These are phyloP conservation scores for Megalops atlanticus DNA, from an alignment of 2,113 vertebrate species.

Conservation along the genomic window DNA sequence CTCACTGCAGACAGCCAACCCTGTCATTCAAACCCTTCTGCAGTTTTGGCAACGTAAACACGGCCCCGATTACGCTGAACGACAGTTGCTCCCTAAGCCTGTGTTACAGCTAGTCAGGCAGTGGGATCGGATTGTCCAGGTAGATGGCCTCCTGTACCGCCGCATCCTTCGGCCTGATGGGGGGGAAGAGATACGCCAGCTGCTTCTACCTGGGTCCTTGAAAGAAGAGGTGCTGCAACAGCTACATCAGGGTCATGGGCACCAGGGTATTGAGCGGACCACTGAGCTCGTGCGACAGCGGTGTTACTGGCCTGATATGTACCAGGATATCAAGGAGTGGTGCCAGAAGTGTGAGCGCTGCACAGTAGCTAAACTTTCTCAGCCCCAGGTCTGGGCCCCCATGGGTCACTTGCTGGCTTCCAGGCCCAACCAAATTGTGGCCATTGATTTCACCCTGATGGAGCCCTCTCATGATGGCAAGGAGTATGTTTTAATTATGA, in stretches of 20 bases:
- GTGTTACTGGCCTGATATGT: too few relatives aligned
- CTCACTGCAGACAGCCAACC: too few relatives aligned
- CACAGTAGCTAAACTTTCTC: not conserved
- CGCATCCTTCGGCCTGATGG: not conserved
- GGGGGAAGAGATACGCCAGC: not conserved
- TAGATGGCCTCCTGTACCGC: not conserved
- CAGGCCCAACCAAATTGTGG: slow-evolving; percentile 9
- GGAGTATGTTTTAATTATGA: slow-evolving; percentile 28
- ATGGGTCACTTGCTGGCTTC: slow-evolving; percentile 29
- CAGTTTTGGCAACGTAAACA: too few relatives aligned
- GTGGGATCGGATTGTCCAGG: not conserved
- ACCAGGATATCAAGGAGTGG: too few relatives aligned
- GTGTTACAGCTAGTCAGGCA: too few relatives aligned
- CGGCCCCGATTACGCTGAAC: too few relatives aligned
- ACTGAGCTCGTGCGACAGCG: not conserved
- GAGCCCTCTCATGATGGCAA: not conserved
- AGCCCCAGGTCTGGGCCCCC: not conserved
- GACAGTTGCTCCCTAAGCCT: too few relatives aligned
- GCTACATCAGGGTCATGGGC: slow-evolving; percentile 25
- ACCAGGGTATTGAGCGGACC: slow-evolving; percentile 23
- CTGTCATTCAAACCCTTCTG: too few relatives aligned
- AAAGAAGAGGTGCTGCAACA: not conserved
- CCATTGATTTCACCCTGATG: not conserved
- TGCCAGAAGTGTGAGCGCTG: too few relatives aligned
- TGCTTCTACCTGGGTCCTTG: not conserved